A percentile compares a stretch with the other conserved stretches of the same genome.
phyloP scores from a whole-genome alignment of 2,888 invertebrate genomes.

The Blera fallax region DNA sequence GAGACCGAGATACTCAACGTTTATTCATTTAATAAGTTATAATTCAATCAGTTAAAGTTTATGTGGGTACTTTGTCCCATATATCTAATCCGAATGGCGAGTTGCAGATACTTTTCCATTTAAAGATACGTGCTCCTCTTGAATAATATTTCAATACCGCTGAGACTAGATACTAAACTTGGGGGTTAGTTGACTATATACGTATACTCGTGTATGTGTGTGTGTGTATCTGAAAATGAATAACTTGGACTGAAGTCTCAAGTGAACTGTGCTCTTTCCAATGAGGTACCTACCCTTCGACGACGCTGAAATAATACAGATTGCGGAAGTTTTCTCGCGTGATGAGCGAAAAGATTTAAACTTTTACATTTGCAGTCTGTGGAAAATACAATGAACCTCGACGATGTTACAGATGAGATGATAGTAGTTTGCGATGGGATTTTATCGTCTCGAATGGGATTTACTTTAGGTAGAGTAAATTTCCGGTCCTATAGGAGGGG shows the following conservation, averaged over 20 bases:
- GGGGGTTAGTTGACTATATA: background rate
- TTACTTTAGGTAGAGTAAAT: background rate
- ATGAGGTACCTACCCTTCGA: too few relatives aligned
- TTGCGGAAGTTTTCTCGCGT: constrained; percentile 34
- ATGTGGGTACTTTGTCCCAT: constrained; percentile 69
- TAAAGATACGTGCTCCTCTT: constrained; percentile 48
- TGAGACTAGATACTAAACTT: background rate
- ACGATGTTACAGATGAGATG: background rate
- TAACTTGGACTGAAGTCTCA: background rate
- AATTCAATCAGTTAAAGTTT: constrained; percentile 72
- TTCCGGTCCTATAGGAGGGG: background rate
- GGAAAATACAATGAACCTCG: background rate
- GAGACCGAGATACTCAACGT: constrained; percentile 18
- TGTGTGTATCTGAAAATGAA: background rate
- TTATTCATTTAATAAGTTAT: constrained; percentile 69
- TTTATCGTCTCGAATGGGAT: background rate
- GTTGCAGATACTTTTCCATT: constrained; percentile 67
- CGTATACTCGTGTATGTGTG: too few relatives aligned
- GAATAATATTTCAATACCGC: constrained; percentile 40
- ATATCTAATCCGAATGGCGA: constrained; percentile 58
- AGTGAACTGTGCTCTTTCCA: background rate
- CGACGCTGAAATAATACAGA: constrained; percentile 13
- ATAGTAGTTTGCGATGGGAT: constrained; percentile 15
- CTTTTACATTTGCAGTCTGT: constrained; percentile 1
- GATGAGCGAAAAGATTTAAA: constrained; percentile 19